A percentile compares a stretch with the other conserved stretches of the same genome.
Conservation (phyloP, 2,888 invertebrate genomes). For the Rhagium mordax region DNA sequence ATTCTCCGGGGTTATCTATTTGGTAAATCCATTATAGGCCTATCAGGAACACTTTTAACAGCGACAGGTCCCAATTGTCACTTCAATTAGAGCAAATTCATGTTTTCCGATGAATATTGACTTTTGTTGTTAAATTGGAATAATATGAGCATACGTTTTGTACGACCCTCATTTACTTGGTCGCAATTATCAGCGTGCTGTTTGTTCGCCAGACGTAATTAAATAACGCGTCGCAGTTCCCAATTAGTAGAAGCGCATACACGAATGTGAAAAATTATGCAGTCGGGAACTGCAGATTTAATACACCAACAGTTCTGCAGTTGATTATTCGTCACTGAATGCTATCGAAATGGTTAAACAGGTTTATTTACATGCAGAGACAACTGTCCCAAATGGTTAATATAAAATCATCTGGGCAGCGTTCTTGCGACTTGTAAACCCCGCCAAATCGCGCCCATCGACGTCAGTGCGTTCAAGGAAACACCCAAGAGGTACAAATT, state of each 20-base stretch:
- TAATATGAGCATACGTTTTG: constrained; percentile 6
- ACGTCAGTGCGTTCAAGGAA: no score
- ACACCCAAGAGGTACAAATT: no score
- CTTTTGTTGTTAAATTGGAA: constrained; percentile 13
- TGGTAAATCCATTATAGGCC: not conserved
- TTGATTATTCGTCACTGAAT: no score
- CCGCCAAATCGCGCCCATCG: no score
- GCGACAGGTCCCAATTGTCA: not conserved
- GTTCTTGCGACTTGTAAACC: no score
- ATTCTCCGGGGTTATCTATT: not conserved
- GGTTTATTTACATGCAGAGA: no score
- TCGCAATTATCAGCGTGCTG: constrained; percentile 10
- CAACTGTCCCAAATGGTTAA: no score
- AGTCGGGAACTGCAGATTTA: no score
- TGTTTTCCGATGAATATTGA: constrained; percentile 18
- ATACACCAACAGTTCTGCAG: no score
- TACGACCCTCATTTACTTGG: not conserved
- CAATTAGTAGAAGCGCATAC: not conserved
- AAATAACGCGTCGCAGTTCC: constrained; percentile 18
- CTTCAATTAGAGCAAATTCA: not conserved
- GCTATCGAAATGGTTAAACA: no score
- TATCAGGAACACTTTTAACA: not conserved
- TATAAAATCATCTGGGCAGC: no score
- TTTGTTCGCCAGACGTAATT: not conserved
- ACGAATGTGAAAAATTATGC: not conserved